Evolutionary conservation across 2,113 vertebrate genomes (phyloP), one percentile per base, ranked within the genome.

Genomic region (Festucalex cinctus): DNA sequence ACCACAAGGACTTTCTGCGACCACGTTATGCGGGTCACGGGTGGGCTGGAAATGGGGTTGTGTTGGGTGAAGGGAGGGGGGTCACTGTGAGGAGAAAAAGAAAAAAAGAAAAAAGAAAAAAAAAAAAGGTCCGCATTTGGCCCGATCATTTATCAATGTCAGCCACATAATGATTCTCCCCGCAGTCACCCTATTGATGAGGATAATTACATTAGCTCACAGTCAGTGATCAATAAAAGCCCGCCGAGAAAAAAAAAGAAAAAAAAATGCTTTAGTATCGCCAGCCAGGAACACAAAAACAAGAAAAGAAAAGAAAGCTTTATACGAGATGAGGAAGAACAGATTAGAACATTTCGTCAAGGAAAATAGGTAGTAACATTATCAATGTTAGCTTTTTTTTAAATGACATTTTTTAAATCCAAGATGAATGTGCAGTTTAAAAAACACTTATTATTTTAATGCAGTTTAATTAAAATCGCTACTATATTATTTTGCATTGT

Each of bases 171-270:
- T 98, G 97, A 98, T 98, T 96, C 96, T 95, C 95, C 94, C 96
- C 92, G 95, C 95, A 96, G 95, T 94, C 94, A 93, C 87, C 92
- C 96, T 98, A 99, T 99, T 99, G 97, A 98, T 98, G 96, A 96
- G 95, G 95, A 99, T 99, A 99, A 99, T 99, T 98, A 97, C 96
- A 99, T 99, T 98, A 99, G 95, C 95, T 94, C 95, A 92, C 94
- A 98, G 94, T 96, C 95, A 97, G 93, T 98, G 97, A 98, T 99
- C 97, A 98, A 98, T 99, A 97, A 95, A 57, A 91, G 95, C 94
- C 93, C 90, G 90, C 93, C 93, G 95, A 95, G 60, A 43, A 95
- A 32, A 32, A 32, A 32, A 43, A 95, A 32, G 4, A 32, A 32
- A 32, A 2, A 32, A 32, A 32, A 94, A 98, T 96, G 93, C 92